Conservation (phyloP, 2,888 invertebrate species). For the Cecidostiba fungosa region DNA sequence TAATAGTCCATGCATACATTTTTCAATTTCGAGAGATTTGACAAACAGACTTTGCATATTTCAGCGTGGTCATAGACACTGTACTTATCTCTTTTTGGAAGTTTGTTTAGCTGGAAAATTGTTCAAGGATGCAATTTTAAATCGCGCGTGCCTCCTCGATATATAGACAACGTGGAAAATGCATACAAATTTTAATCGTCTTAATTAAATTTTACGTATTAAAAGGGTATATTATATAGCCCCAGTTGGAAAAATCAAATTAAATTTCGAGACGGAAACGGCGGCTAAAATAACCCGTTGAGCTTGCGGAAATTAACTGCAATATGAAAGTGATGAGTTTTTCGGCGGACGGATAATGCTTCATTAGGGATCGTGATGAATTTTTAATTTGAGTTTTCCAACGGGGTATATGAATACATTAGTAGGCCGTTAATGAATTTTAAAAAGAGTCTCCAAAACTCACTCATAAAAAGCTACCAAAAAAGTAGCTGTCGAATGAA, state of each 20-base stretch:
- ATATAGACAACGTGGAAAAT: constrained; percentile 14
- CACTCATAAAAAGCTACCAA: too few species aligned
- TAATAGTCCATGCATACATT: background rate
- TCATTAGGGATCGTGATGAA: background rate
- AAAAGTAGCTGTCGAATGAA: too few species aligned
- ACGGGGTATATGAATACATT: background rate
- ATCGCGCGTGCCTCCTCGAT: background rate
- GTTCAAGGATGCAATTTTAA: constrained; percentile 52
- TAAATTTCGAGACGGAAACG: background rate
- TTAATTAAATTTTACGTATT: constrained; percentile 41
- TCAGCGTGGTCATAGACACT: background rate
- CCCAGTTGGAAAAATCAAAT: constrained; percentile 10
- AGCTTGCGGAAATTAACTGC: background rate
- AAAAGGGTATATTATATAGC: constrained; percentile 25
- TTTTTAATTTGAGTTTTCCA: background rate
- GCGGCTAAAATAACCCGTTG: background rate
- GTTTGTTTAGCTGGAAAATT: constrained; percentile 52
- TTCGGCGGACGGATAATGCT: background rate
- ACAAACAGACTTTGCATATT: background rate
- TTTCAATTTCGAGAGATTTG: background rate
- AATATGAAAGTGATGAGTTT: background rate
- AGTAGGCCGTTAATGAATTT: background rate
- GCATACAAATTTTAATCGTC: constrained; percentile 19
- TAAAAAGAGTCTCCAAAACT: background rate
- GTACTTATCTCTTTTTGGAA: background rate